A percentile compares a stretch with the other conserved stretches of the same genome.
phyloP scores from a whole-genome alignment of 64 coral and sea anemone genomes.

The Montipora capricornis region DNA sequence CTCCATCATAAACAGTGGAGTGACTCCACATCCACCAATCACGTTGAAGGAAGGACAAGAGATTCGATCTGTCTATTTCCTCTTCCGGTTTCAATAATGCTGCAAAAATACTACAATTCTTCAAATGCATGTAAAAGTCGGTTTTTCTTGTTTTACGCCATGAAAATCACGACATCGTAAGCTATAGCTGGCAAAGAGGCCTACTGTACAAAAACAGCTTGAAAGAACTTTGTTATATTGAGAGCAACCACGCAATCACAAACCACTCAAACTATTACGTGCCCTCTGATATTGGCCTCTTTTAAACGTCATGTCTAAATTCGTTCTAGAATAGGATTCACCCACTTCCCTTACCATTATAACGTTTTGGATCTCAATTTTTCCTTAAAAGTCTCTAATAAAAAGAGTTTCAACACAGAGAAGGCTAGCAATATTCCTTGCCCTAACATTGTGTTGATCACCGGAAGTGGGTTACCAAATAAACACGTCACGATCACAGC shows the following conservation, averaged over 20 bases:
- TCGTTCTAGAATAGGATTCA: background rate
- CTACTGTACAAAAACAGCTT: background rate
- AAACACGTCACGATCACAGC: no score
- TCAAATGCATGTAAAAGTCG: background rate
- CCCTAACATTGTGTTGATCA: background rate
- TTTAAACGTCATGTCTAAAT: background rate
- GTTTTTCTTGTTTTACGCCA: background rate
- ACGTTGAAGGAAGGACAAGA: background rate
- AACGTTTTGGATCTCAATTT: background rate
- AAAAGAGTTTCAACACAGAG: background rate
- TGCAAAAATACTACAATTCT: background rate
- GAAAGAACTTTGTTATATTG: background rate
- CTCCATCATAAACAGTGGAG: slow-evolving; percentile 40
- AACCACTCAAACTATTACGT: background rate
- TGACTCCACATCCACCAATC: slow-evolving; percentile 32
- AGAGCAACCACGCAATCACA: background rate
- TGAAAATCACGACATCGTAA: background rate
- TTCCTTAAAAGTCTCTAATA: background rate
- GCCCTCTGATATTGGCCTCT: background rate
- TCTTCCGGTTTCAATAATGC: background rate
- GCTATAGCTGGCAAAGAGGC: background rate
- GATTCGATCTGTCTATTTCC: background rate
- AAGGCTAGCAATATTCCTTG: background rate
- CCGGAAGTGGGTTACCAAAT: background rate
- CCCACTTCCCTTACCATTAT: background rate